These are phyloP conservation scores for Pseudorhiza aurosa DNA, from an alignment of 30 jellyfish, hydroid and myxozoan genomes.

Conservation along the genomic window DNA sequence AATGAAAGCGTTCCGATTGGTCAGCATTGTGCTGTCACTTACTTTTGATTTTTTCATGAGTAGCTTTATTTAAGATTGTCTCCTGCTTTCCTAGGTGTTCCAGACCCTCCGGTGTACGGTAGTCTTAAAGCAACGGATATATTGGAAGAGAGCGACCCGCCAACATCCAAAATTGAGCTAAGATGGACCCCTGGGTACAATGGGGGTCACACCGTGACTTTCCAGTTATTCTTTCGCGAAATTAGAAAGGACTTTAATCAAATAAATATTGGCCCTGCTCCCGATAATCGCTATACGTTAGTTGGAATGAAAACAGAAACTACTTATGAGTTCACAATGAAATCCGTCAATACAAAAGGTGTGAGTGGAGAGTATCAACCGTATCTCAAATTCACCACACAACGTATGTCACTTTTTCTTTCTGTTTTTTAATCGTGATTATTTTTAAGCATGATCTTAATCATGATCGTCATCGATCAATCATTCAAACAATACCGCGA, in stretches of 20 bases:
- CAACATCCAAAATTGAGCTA: slow-evolving; percentile 71
- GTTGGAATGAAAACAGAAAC: slow-evolving; percentile 66
- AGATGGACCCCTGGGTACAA: slow-evolving; percentile 87
- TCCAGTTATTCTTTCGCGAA: slow-evolving; percentile 62
- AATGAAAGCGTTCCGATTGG: no score
- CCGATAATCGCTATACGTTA: slow-evolving; percentile 29
- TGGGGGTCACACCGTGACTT: slow-evolving; percentile 89
- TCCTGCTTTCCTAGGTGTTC: slow-evolving; percentile 60
- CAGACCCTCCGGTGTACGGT: slow-evolving; percentile 82
- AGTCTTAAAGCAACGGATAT: slow-evolving; percentile 64
- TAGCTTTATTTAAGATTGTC: neutral
- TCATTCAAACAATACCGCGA: no score
- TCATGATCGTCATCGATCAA: no score
- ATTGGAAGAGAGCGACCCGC: slow-evolving; percentile 85
- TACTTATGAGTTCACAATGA: slow-evolving; percentile 63
- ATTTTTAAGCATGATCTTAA: no score
- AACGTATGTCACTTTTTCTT: slow-evolving; percentile 37
- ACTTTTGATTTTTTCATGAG: no score
- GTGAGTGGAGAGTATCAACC: slow-evolving; percentile 65
- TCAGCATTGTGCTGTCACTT: no score
- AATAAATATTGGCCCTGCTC: slow-evolving; percentile 47
- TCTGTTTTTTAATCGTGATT: no score
- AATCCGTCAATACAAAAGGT: slow-evolving; percentile 70
- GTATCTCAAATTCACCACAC: slow-evolving; percentile 21
- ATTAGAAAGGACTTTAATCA: slow-evolving; percentile 42